Conservation (phyloP, 2,888 invertebrate species). For the Drosophila siamana region DNA sequence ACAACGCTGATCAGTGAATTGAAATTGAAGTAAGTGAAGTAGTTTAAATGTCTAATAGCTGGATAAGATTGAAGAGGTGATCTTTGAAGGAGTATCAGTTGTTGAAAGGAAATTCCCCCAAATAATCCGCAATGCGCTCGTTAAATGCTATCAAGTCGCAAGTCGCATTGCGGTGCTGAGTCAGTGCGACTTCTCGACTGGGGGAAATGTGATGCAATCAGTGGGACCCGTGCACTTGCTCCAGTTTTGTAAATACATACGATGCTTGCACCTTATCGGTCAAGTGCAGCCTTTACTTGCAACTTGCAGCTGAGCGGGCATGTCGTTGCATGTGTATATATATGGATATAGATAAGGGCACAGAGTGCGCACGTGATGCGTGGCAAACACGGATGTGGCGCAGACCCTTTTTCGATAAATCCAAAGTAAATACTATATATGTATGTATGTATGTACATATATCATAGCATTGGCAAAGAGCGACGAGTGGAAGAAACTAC, state of each 20-base stretch:
- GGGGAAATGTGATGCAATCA: slow-evolving; percentile 21
- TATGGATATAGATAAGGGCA: slow-evolving; percentile 30
- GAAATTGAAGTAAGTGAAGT: too few relatives aligned
- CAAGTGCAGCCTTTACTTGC: slow-evolving; percentile 47
- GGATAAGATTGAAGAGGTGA: too few relatives aligned
- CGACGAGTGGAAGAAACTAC: neutral
- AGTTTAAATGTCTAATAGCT: too few relatives aligned
- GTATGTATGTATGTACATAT: too few relatives aligned
- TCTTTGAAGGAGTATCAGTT: too few relatives aligned
- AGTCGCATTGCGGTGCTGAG: neutral
- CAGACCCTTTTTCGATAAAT: slow-evolving; percentile 44
- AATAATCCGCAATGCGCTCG: neutral
- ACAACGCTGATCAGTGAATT: too few relatives aligned
- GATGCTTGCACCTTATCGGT: slow-evolving; percentile 41
- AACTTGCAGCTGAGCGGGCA: neutral
- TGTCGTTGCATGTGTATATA: slow-evolving; percentile 1
- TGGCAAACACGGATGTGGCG: slow-evolving; percentile 42
- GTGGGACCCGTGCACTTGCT: slow-evolving; percentile 43
- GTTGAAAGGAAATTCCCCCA: too few relatives aligned
- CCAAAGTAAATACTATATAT: slow-evolving; percentile 5
- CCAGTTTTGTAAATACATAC: slow-evolving; percentile 23
- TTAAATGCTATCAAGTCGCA: neutral
- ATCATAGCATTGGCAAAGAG: slow-evolving; percentile 19
- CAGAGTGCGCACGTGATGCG: slow-evolving; percentile 44
- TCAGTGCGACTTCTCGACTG: neutral